These are phyloP conservation scores for Eretmochelys imbricata DNA, from an alignment of 2,113 vertebrate genomes.

Conservation along the genomic window DNA sequence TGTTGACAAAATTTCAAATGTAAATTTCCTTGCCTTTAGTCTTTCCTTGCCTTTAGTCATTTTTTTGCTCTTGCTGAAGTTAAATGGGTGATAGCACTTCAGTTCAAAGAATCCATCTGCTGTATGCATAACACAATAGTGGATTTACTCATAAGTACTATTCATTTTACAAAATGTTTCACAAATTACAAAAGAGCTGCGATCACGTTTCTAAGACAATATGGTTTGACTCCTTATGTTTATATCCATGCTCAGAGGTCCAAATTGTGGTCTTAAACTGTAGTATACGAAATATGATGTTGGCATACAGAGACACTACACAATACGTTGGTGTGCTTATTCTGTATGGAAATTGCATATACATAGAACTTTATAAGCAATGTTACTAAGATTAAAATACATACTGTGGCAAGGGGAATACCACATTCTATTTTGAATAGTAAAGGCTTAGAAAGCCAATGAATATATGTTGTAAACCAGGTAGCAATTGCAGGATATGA, in stretches of 20 bases:
- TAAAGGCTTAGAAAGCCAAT: neutral
- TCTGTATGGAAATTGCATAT: neutral
- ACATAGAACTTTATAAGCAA: neutral
- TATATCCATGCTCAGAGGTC: neutral
- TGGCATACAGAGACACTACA: fast-evolving
- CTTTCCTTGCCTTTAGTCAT: neutral
- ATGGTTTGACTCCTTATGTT: neutral
- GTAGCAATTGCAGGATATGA: neutral
- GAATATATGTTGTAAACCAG: neutral
- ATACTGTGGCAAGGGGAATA: constrained; percentile 3
- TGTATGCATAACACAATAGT: neutral
- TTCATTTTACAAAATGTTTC: neutral
- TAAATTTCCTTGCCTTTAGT: neutral
- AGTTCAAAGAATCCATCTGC: neutral
- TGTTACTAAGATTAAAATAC: neutral
- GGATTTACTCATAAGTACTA: neutral
- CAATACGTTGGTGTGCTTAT: neutral
- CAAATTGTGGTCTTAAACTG: neutral
- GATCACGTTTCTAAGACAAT: neutral
- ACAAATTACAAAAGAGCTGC: neutral
- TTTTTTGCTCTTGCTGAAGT: neutral
- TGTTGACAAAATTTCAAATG: neutral
- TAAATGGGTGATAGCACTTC: neutral
- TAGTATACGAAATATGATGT: fast-evolving
- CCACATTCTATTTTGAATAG: neutral